phyloP scores from a whole-genome alignment of 1,140 invertebrate genomes.

The Temnothorax longispinosus region DNA sequence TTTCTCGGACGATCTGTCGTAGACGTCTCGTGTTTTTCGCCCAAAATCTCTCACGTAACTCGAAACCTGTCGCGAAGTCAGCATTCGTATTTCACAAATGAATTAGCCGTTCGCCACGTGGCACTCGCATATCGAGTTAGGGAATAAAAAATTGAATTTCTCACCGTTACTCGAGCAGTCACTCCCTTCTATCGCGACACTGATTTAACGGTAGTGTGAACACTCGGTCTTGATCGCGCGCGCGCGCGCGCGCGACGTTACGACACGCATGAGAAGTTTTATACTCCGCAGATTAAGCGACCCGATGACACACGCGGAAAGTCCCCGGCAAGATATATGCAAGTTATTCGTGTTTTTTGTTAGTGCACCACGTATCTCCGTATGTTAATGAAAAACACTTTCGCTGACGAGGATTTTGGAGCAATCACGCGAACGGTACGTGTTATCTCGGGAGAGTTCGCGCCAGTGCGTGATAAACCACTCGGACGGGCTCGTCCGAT shows the following conservation, averaged over 20 bases:
- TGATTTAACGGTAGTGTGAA: not conserved
- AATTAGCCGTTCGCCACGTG: not conserved
- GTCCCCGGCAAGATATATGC: not conserved
- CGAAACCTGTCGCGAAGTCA: not conserved
- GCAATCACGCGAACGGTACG: conserved; percentile 1
- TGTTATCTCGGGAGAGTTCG: conserved; percentile 2
- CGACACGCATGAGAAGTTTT: not conserved
- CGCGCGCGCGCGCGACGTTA: not conserved
- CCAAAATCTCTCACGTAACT: not conserved
- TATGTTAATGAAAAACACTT: not conserved
- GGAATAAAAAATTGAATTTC: not conserved
- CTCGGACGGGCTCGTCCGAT: not conserved
- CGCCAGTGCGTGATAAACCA: not conserved
- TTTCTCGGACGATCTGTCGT: not conserved
- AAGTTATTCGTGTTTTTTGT: not conserved
- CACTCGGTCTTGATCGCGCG: not conserved
- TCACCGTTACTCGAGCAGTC: no score
- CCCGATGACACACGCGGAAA: conserved; percentile 42
- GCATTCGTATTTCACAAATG: not conserved
- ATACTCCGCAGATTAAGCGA: not conserved
- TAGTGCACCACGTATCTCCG: no score
- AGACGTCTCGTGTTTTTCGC: not conserved
- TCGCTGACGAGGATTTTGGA: not conserved
- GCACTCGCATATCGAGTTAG: not conserved
- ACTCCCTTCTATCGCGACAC: not conserved